A percentile compares a stretch with the other conserved stretches of the same genome.
phyloP scores from a whole-genome alignment of 2,113 vertebrate genomes.

The Cryptotis parvus region DNA sequence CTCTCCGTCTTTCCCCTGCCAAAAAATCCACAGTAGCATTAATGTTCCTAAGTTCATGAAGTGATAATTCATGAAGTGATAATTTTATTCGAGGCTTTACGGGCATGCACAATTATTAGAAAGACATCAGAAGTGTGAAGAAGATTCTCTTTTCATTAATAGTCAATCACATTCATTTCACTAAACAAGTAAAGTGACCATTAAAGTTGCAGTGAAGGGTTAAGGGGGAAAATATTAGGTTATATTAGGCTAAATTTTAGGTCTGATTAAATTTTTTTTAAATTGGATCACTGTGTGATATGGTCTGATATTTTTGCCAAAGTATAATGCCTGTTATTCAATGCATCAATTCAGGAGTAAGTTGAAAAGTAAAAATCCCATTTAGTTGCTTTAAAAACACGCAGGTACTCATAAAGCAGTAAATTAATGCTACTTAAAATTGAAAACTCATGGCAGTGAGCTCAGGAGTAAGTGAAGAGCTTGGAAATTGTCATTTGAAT shows the following conservation, averaged over 20 bases:
- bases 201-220: conserved; percentile 1
- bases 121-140: background rate
- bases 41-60: conserved; percentile 71
- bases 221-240: background rate
- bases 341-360: conserved; percentile 36
- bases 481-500: background rate
- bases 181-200: background rate
- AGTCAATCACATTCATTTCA: background rate
- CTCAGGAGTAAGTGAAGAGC: conserved; percentile 12
- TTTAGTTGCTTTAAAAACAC: conserved; percentile 38
- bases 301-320: conserved; percentile 53
- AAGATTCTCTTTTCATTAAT: background rate
- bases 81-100: background rate
- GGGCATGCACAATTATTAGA: conserved; percentile 64
- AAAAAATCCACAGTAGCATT: conserved; percentile 86
- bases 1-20: conserved; percentile 96
- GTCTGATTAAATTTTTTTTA: too few species aligned
- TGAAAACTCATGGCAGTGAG: background rate
- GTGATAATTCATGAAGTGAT: conserved; percentile 27
- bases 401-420: background rate
- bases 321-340: background rate
- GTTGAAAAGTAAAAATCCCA: background rate
- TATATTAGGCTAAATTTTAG: conserved; percentile 64
- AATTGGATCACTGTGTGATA: too few species aligned
- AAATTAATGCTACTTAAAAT: background rate